These are phyloP conservation scores for Cephus cinctus DNA, from an alignment of 1,140 invertebrate species.

Conservation along the genomic window DNA sequence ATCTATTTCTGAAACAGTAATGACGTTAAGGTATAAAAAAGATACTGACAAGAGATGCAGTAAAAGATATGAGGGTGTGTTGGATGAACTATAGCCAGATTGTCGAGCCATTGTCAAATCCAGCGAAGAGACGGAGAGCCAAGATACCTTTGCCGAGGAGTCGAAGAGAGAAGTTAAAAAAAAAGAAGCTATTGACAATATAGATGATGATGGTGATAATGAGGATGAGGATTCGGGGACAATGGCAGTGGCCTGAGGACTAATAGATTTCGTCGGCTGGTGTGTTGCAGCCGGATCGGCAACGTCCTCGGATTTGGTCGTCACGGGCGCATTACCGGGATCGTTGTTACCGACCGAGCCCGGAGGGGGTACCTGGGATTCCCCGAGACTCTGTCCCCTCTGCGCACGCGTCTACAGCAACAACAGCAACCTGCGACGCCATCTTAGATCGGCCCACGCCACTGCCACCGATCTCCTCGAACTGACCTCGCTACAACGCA, in stretches of 20 bases:
- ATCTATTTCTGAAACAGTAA: too few relatives aligned
- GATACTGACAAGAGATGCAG: too few relatives aligned
- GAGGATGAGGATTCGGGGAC: constrained; percentile 5
- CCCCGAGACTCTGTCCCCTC: constrained; percentile 45
- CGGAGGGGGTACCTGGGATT: constrained; percentile 33
- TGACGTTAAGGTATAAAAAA: too few relatives aligned
- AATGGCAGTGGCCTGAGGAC: constrained; percentile 19
- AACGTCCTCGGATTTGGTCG: constrained; percentile 6
- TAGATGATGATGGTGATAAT: background rate
- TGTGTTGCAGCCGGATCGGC: constrained; percentile 38
- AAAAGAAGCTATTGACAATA: background rate
- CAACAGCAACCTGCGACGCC: constrained; percentile 52
- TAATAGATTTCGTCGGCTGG: constrained; percentile 39
- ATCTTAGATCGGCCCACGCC: constrained; percentile 47
- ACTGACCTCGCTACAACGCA: constrained; percentile 37
- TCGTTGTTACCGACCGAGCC: constrained; percentile 8
- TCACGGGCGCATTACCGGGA: constrained; percentile 12
- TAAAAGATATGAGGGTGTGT: too few relatives aligned
- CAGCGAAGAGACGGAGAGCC: too few relatives aligned
- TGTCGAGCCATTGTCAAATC: too few relatives aligned
- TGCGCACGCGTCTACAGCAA: constrained; percentile 53
- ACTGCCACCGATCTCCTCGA: constrained; percentile 35
- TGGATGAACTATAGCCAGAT: too few relatives aligned
- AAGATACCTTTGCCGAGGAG: too few relatives aligned
- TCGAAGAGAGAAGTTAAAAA: background rate